Conservation (phyloP, 2,888 invertebrate species). For the Hirtodrosophila cameraria region DNA sequence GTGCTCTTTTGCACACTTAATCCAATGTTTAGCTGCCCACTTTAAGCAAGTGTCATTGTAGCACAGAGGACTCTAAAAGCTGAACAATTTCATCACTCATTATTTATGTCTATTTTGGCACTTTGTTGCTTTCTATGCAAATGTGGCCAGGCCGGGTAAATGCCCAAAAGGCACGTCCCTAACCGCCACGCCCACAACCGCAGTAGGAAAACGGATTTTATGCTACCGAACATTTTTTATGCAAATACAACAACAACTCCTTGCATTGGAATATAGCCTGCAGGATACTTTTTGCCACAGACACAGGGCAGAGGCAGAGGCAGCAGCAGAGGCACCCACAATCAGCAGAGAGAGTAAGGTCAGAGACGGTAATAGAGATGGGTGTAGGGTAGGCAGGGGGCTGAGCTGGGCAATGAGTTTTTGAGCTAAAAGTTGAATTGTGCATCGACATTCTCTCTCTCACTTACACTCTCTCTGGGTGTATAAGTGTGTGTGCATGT, state of each 20-base stretch:
- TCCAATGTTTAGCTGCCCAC: background rate
- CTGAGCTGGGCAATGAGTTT: slow-evolving; percentile 75
- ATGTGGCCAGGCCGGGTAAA: slow-evolving; percentile 43
- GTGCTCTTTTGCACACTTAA: background rate
- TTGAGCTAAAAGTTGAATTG: slow-evolving; percentile 79
- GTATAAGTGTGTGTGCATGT: slow-evolving; percentile 23
- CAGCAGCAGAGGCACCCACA: slow-evolving; percentile 8
- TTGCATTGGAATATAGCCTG: slow-evolving; percentile 70
- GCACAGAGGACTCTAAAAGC: slow-evolving; percentile 26
- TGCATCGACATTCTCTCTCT: slow-evolving; percentile 62
- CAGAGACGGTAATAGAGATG: background rate
- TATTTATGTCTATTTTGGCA: slow-evolving; percentile 74
- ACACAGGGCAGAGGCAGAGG: slow-evolving; percentile 24
- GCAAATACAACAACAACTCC: slow-evolving; percentile 54
- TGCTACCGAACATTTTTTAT: slow-evolving; percentile 60
- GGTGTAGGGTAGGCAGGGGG: slow-evolving; percentile 4
- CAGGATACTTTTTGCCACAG: slow-evolving; percentile 69
- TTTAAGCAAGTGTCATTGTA: slow-evolving; percentile 11
- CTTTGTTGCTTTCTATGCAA: slow-evolving; percentile 52
- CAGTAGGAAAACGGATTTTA: slow-evolving; percentile 56
- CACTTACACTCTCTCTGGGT: slow-evolving; percentile 13
- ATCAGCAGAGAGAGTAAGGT: background rate
- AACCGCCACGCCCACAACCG: slow-evolving; percentile 60
- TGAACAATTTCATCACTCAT: slow-evolving; percentile 66
- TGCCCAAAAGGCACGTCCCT: slow-evolving; percentile 62